These are phyloP conservation scores for Xylota sylvarum DNA, from an alignment of 2,888 invertebrate genomes.

Conservation along the genomic window DNA sequence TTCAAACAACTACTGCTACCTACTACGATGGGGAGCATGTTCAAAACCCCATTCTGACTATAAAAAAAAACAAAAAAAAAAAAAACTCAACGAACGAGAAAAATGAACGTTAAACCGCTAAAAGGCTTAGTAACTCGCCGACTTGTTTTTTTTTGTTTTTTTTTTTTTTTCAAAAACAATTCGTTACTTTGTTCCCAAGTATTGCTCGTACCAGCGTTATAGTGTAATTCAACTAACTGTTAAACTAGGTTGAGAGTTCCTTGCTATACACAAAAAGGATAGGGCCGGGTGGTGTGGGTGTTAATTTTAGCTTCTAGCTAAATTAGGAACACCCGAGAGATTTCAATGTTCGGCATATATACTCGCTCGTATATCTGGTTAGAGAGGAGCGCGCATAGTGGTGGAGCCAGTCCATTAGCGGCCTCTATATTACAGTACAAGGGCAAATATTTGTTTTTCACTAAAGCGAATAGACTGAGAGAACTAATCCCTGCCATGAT, in stretches of 20 bases:
- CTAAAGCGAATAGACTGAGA: constrained; percentile 34
- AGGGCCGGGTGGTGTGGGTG: constrained; percentile 10
- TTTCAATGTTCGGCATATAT: constrained; percentile 28
- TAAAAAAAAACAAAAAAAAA: neutral
- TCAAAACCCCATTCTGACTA: neutral
- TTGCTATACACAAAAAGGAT: neutral
- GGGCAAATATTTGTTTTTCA: constrained; percentile 64
- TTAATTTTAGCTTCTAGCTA: constrained; percentile 54
- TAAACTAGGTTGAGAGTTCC: constrained; percentile 43
- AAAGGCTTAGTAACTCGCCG: constrained; percentile 51
- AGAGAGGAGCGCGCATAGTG: neutral
- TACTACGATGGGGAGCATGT: neutral
- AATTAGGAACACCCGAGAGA: constrained; percentile 50
- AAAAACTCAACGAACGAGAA: neutral
- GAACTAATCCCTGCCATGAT: constrained; percentile 24
- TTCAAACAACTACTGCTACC: neutral
- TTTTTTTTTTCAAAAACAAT: constrained; percentile 36
- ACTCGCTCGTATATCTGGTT: no score
- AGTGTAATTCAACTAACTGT: constrained; percentile 60
- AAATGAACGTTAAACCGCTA: constrained; percentile 49
- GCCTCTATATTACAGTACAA: constrained; percentile 43
- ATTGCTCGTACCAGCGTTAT: constrained; percentile 29
- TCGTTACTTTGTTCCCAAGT: constrained; percentile 49
- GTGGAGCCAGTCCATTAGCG: constrained; percentile 60
- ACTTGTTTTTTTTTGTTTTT: neutral